phyloP scores from a whole-genome alignment of 2,888 invertebrate species.

The Tachina grossa region DNA sequence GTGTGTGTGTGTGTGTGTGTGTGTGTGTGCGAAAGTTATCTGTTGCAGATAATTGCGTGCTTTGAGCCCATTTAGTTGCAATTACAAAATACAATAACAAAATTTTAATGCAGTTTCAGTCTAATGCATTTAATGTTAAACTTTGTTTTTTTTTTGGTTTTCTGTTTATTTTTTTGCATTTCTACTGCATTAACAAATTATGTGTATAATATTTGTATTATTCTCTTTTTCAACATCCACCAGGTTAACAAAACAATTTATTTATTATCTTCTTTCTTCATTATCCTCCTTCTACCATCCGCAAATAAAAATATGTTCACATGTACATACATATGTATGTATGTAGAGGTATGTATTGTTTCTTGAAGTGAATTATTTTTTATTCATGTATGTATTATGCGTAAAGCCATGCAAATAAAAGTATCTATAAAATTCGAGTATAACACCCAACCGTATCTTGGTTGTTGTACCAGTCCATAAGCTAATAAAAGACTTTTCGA shows the following conservation, averaged over 20 bases:
- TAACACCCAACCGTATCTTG: neutral
- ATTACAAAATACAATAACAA: slow-evolving; percentile 70
- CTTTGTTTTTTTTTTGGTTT: slow-evolving; percentile 9
- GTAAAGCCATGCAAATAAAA: slow-evolving; percentile 54
- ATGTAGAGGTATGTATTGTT: neutral
- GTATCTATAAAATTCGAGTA: neutral
- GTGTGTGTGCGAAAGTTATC: slow-evolving; percentile 22
- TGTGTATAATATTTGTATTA: slow-evolving; percentile 32
- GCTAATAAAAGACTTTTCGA: neutral
- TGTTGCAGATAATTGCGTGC: slow-evolving; percentile 66
- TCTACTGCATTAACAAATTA: slow-evolving; percentile 62
- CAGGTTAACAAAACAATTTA: slow-evolving; percentile 6
- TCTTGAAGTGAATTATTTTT: slow-evolving; percentile 14
- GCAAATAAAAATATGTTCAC: slow-evolving; percentile 17
- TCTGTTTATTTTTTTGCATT: slow-evolving; percentile 21
- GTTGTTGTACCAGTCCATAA: neutral
- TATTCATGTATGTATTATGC: slow-evolving; percentile 20
- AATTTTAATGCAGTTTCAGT: slow-evolving; percentile 67
- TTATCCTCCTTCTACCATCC: slow-evolving; percentile 24
- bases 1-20: slow-evolving; percentile 3
- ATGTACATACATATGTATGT: too few species aligned
- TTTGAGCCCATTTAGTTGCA: slow-evolving; percentile 68
- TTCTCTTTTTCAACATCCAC: slow-evolving; percentile 44
- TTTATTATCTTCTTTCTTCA: slow-evolving; percentile 22
- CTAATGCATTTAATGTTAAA: slow-evolving; percentile 63